Conservation (phyloP, 1,140 invertebrate genomes). For the Tribolium castaneum region DNA sequence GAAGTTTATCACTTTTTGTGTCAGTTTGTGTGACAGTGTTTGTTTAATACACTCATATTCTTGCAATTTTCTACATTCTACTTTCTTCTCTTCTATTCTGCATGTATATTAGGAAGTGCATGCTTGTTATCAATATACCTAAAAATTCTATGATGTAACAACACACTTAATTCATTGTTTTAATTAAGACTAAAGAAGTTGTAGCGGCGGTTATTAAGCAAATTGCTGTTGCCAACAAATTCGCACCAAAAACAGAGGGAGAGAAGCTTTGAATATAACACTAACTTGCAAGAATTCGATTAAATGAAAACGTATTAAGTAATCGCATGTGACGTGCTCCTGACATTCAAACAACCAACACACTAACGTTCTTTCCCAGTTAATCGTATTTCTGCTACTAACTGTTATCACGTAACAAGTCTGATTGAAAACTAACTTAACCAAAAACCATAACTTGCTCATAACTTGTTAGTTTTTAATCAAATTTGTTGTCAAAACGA, state of each 20-base stretch:
- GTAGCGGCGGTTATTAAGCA: not conserved
- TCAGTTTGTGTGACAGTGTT: constrained; percentile 52
- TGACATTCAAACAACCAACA: not conserved
- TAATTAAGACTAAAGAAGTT: constrained; percentile 24
- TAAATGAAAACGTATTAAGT: not conserved
- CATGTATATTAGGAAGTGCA: constrained; percentile 48
- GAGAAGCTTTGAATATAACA: constrained; percentile 19
- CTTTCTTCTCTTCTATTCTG: constrained; percentile 53
- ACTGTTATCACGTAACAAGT: not conserved
- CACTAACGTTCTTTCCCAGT: not conserved
- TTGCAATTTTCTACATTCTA: constrained; percentile 52
- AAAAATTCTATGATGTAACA: constrained; percentile 39
- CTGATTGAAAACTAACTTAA: not conserved
- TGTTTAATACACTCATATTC: constrained; percentile 49
- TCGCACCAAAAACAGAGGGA: constrained; percentile 23
- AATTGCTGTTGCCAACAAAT: constrained; percentile 26
- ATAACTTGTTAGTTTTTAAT: not conserved
- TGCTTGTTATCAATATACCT: constrained; percentile 45
- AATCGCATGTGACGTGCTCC: not conserved
- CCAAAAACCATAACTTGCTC: too few species aligned
- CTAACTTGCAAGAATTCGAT: not conserved
- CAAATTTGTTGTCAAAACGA: not conserved
- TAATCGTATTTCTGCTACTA: not conserved
- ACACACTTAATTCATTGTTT: constrained; percentile 5
- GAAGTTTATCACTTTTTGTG: constrained; percentile 51